phyloP scores from a whole-genome alignment of 2,113 vertebrate genomes.

The Ochotona curzoniae region DNA sequence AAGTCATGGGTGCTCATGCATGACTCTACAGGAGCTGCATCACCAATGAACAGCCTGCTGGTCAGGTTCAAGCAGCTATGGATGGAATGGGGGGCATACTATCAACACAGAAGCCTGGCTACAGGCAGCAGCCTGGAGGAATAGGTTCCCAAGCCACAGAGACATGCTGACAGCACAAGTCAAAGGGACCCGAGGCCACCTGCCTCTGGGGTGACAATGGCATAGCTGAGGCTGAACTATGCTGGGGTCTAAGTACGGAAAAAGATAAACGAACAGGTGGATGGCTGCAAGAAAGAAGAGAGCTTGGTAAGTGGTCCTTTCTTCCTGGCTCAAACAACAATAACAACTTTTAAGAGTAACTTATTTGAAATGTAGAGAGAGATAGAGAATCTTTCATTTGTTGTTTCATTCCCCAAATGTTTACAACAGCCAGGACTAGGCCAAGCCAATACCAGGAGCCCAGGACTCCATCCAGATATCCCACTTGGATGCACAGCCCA shows the following conservation, averaged over 20 bases:
- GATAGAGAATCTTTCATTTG: too few species aligned
- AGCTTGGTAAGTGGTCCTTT: accelerated
- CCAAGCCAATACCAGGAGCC: too few species aligned
- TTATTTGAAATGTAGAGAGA: too few species aligned
- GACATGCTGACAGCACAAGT: accelerated
- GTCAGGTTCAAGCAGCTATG: conserved; percentile 77
- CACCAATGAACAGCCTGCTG: conserved; percentile 84
- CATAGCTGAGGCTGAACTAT: conserved; percentile 19
- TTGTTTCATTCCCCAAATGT: too few species aligned
- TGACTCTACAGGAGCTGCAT: conserved; percentile 83
- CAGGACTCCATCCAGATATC: too few species aligned
- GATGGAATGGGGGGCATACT: conserved; percentile 69
- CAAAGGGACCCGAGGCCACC: neutral
- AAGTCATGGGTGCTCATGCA: conserved; percentile 68
- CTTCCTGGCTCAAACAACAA: neutral
- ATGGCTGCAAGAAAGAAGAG: neutral
- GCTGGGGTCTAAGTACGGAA: neutral
- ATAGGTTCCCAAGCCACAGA: neutral
- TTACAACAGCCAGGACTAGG: too few species aligned
- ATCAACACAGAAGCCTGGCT: neutral
- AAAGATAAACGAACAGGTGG: neutral
- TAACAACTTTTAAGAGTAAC: too few species aligned
- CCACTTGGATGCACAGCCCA: too few species aligned
- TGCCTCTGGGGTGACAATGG: neutral
- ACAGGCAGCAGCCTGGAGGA: too few species aligned